Evolutionary conservation across 1,140 invertebrate species (phyloP), one percentile per base, ranked within the genome.

Genomic region (Drosophila sp.): DNA sequence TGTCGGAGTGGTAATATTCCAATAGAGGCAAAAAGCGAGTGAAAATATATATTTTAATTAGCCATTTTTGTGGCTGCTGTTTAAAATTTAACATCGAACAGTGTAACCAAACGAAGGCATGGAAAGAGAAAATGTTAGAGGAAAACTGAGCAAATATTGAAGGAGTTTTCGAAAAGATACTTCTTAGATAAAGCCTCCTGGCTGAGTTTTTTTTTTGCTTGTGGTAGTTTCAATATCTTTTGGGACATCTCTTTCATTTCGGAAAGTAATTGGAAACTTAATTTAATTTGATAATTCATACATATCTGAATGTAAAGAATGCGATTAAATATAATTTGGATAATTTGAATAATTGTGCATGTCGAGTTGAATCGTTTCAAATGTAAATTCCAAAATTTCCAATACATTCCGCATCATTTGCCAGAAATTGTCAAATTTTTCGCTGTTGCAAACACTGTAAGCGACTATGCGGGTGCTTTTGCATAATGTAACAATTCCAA

Each of bases 401-500:
- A 38, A 3, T 8, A 10, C 2, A 32, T 60, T 10, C 1, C 7
- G 3, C 4, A 4, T 10, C 1, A 3, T 66, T 57, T 32, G 17
- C 11, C 55, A 27, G 55, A 56, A 56, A 56, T 17, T 32, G 29
- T 44, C 17, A 25, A 7, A 50, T 50, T 50, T 50, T 27, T 25
- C 10, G 61, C 57, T 68, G 63, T 54, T 41, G 65, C 44, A 25
- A 50, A 50, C 44, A 50, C 44, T 50, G 44, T 50, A 50, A 50
- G 25, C 44, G 44, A 50, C 8, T 50, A 50, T 50, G 23, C 44
- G 44, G 44, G 44, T 50, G 8, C 63, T 67, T 61, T 79, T 87
- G 83, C 75, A 87, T 87, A 89, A 87, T 87, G 65, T 70, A 83
- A 72, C 84, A 74, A 89, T 87, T 84, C 72, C 84, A 87, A 87